Evolutionary conservation across 2,113 vertebrate species (phyloP), one percentile per base, ranked within the genome.

Genomic region (Gallinago undulata): DNA sequence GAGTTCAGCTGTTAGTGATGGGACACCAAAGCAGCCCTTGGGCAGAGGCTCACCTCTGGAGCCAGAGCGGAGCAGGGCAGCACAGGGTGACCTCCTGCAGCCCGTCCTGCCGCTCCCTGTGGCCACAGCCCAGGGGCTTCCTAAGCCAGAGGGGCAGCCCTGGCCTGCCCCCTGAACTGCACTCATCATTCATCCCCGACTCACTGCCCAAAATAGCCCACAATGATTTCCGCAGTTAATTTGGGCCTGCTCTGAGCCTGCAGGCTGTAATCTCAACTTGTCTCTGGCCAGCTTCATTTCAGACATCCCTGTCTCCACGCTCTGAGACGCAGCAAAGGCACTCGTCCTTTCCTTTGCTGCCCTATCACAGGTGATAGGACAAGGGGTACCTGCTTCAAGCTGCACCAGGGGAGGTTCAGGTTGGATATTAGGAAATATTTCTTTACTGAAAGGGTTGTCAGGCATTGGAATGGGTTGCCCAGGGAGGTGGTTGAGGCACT

Each of bases 131-230:
- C 6, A 0, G 35, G 39, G 50, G 16, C 69, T 91, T 90, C 93
- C 89, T 45, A 56, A 59, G 76, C 56, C 37, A 19, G 33, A 45
- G 51, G 37, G 64, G 17, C 83, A 86, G 72, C 50, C n/a, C 79
- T 33, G 41, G 77, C 64, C 69, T 39, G 60, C 19, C 68, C 67
- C 76, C 79, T 70, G 37, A 90, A 47, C 86, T 89, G 25, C 1
- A 2, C 80, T 87, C 80, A 92, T 94, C 69, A 84, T 64, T 97
- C 89, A 95, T 81, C 64, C 39, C 51, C n/a, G 56, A 30, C 69
- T 63, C 51, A 14, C 51, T 78, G 77, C 91, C 91, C 51, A 72
- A 90, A 96, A 96, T 94, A 97, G 78, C 84, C 87, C 51, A 64
- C 87, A 91, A 23, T 48, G n/a, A 84, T 75, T 92, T 95, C 80